Evolutionary conservation across 2,888 invertebrate genomes (phyloP), one percentile per base, ranked within the genome.

Genomic region (Drosophila formosana): DNA sequence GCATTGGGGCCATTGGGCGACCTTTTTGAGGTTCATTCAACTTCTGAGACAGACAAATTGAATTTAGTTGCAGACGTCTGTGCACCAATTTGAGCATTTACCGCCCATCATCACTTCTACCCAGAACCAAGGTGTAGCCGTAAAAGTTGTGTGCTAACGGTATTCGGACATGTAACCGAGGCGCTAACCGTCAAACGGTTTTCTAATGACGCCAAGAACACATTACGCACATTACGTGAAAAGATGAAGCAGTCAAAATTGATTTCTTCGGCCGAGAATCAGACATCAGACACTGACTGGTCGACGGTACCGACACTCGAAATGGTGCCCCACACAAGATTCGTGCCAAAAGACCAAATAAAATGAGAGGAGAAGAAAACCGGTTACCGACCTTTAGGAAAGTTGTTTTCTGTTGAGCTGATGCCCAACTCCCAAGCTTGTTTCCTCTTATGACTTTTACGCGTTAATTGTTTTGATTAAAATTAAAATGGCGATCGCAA

Each of bases 331-430:
- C 46, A 34, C 52, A 50, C 18, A 41, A 49, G 47, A 73, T 75
- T 75, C 66, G 61, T 78, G 78, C 68, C 74, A 73, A 78, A 74
- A 71, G 57, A 11, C 13, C 13, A 46, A 46, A 30, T 28, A 13
- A 26, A 28, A 49, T 37, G 26, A 72, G 58, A 50, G 13, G 49
- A 47, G 58, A 18, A 1, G 49, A 55, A 78, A 83, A 83, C 83
- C 83, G 83, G 83, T 83, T 83, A 86, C 78, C 82, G 88, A 88
- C 83, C 88, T 83, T 87, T 75, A 86, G 83, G 82, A 83, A 83
- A 83, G 82, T 83, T 83, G 82, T 72, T 80, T 77, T 68, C 49
- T 43, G 34, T 30, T 18, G 34, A 50, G 30, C 11, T 50, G 7
- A 52, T 23, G 32, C 13, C 47, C 45, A 66, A 55, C 60, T 53